Evolutionary conservation across 2,888 invertebrate genomes (phyloP), one percentile per base, ranked within the genome.

Genomic region (Zele albiditarsus): DNA sequence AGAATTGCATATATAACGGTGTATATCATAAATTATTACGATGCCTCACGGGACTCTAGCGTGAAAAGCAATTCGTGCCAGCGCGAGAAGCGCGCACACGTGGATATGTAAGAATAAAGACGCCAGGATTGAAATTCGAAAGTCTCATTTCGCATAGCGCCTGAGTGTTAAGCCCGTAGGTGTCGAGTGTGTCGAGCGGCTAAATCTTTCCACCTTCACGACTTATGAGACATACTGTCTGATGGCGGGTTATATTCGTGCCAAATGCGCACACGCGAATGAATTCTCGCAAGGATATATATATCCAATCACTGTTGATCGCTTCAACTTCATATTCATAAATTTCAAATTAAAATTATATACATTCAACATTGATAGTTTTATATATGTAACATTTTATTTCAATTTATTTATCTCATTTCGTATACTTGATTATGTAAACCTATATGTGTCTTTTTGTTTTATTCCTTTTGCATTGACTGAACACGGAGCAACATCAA

Each of bases 191-290:
- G 53, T 53, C 53, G 53, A 53, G 53, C 53, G 20, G 20, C 53
- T 53, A 53, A 53, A 53, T 53, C 53, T 53, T 53, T 53, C 53
- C 71, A 28, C 68, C 73, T 67, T 71, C 75, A 80, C 73, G 74
- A 80, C 76, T 80, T 80, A 79, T 76, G 80, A 76, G 80, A 80
- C 80, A 79, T 75, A 67, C 73, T 75, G 75, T 73, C 53, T 53
- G 53, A 75, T 77, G 66, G 38, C 12, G 38, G 8, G 65, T 31
- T 68, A 38, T 58, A 60, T 68, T 77, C 76, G 77, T 77, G 74
- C 77, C 73, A 74, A 79, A 73, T 74, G 77, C 80, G 76, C 73
- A 76, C 66, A 46, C n/a, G 25, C 5, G n/a, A n/a, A 27, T 25
- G 73, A 20, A 53, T 6, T 53, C 53, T 20, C 53, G 8, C 20